phyloP scores from a whole-genome alignment of 2,797 vertebrate genomes.

The Premnoplex brunnescens region DNA sequence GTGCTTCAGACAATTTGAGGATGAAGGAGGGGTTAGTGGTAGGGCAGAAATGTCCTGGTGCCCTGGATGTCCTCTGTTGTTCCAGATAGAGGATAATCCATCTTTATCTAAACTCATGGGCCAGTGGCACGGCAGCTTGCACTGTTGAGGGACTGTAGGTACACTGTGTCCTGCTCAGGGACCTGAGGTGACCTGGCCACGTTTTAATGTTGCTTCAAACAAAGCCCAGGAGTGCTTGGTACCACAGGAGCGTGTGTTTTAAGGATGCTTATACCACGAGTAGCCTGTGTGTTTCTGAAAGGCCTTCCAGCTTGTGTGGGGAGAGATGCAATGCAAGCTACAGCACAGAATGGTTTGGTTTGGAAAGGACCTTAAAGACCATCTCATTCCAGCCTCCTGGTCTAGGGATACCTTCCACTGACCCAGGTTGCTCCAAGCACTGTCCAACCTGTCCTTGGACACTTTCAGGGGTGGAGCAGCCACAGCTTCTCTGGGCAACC shows the following conservation, averaged over 20 bases:
- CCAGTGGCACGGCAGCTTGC: background rate
- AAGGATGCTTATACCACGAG: background rate
- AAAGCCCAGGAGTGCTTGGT: background rate
- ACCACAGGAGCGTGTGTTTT: background rate
- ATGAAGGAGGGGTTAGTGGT: background rate
- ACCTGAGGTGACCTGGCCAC: background rate
- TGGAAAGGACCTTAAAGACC: background rate
- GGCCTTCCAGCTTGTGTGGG: background rate
- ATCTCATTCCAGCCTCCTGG: background rate
- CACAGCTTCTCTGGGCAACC: background rate
- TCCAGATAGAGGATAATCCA: background rate
- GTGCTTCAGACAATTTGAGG: background rate
- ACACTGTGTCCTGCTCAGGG: background rate
- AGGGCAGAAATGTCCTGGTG: background rate
- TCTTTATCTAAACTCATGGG: background rate
- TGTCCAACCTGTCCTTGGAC: background rate
- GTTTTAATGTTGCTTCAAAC: background rate
- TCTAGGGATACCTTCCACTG: background rate
- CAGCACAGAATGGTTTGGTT: background rate
- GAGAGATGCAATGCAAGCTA: background rate
- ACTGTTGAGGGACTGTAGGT: fast-evolving
- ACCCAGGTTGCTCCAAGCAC: background rate
- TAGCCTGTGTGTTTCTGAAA: background rate
- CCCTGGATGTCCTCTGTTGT: background rate
- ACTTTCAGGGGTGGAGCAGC: background rate